These are phyloP conservation scores for Melanostigma gelatinosum DNA, from an alignment of 2,113 vertebrate genomes.

Conservation along the genomic window DNA sequence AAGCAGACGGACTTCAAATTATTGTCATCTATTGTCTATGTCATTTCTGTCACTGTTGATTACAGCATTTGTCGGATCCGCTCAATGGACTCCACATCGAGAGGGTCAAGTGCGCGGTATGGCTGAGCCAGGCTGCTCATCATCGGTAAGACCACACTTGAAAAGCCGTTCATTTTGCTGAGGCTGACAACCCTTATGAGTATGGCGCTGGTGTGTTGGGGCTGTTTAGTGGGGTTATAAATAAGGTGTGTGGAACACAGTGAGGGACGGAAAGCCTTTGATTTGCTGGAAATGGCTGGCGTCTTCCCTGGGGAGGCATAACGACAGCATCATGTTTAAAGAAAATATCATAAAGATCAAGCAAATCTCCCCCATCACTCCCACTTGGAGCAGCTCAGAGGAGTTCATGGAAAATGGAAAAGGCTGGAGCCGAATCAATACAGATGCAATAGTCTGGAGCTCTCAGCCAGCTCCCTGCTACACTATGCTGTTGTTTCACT, in stretches of 20 bases:
- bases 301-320: slow-evolving; percentile 74
- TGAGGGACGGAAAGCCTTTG: slow-evolving; percentile 65
- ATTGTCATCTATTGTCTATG: slow-evolving; percentile 65
- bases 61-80: slow-evolving; percentile 34
- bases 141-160: slow-evolving; percentile 24
- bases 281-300: slow-evolving; percentile 78
- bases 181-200: slow-evolving; percentile 69
- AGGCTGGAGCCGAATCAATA: slow-evolving; percentile 83
- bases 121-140: slow-evolving; percentile 35
- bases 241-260: slow-evolving; percentile 70
- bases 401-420: slow-evolving; percentile 86
- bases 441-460: slow-evolving; percentile 83
- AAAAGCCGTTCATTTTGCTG: slow-evolving; percentile 57
- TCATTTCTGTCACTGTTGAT: slow-evolving; percentile 63
- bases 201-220: slow-evolving; percentile 47
- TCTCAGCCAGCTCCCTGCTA: slow-evolving; percentile 72
- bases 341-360: slow-evolving; percentile 84
- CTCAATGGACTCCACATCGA: slow-evolving; percentile 29
- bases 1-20: slow-evolving; percentile 64
- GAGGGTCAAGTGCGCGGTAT: slow-evolving; percentile 32
- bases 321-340: slow-evolving; percentile 83
- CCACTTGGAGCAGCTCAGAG: slow-evolving; percentile 76
- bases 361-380: slow-evolving; percentile 78
- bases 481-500: slow-evolving; percentile 71
- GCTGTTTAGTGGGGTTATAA: slow-evolving; percentile 75